Base-by-base conservation (phyloP, 1,140 invertebrate genomes). In the Nylanderia fulva region DNA sequence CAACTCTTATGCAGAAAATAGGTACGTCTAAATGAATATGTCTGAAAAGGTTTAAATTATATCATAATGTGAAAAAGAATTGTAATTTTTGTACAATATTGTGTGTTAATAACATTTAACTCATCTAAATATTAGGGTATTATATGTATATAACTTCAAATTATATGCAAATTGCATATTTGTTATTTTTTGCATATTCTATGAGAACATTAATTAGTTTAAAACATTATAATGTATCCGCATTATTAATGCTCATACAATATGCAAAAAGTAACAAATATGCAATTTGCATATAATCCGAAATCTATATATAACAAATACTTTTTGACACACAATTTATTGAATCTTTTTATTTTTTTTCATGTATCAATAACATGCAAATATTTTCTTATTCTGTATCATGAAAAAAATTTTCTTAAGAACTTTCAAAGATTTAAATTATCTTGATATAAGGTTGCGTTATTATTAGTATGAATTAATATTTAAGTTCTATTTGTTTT, bases 11-110 rank as follows among this genome's bases (percentile, higher is more conserved):
- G 11, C 21, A 68, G 18, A 27, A 33, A 60, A 82, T 58, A 71
- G 66, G 77, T 82, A 72, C 13, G 48, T 80, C 18, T 42, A 3
- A 33, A 33, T n/a, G n/a, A n/a, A n/a, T n/a, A 72, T n/a, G 48
- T 80, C 18, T 42, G 29, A 33, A 33, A 33, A 72, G 13, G 48
- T 80, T 27, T 42, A 21, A 36, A 24, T 82, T 24, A 18, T 4
- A 3, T 15, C 11, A 39, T 15, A 2, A 54, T 69, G 4, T 48
- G 4, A 63, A 33, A 63, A 33, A 27, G 13, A 54, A 33, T 33
- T 13, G 58, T 56, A 27, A 1, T 42, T 18, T 1, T 39, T 36
- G 6, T 61, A 74, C 3, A 9, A 15, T 71, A 9, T 6, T 9
- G 9, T 71, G 5, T 24, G 27, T n/a, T 71, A 52, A 69, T 48